Evolutionary conservation across 2,888 invertebrate genomes (phyloP).

Genomic region (Microplitis manilae): DNA sequence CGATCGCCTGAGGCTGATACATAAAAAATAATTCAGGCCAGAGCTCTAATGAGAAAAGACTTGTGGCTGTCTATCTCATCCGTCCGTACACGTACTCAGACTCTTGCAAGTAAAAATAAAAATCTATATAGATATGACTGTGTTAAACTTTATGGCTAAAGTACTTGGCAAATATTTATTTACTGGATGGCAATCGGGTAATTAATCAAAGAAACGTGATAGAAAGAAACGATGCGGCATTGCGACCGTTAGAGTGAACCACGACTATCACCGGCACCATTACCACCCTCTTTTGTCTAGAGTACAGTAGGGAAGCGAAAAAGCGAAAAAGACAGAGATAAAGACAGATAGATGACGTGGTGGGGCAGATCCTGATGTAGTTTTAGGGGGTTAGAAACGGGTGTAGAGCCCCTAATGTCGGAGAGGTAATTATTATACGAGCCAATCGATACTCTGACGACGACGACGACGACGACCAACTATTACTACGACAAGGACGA

Average conservation of each 20-base stretch:
- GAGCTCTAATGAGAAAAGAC: neutral
- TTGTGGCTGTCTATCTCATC: too few species aligned
- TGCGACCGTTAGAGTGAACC: constrained; percentile 54
- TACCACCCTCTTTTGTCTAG: constrained; percentile 37
- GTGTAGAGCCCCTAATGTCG: constrained; percentile 64
- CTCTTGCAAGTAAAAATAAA: neutral
- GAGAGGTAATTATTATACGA: constrained; percentile 69
- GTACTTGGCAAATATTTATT: constrained; percentile 55
- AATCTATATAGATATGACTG: constrained; percentile 9
- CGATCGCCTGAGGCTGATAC: constrained; percentile 30
- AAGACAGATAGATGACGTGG: constrained; percentile 28
- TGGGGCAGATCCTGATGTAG: constrained; percentile 36
- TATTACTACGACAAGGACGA: too few species aligned
- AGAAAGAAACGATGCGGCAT: constrained; percentile 48
- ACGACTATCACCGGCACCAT: constrained; percentile 26
- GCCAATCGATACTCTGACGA: constrained; percentile 63
- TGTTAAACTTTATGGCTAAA: constrained; percentile 17
- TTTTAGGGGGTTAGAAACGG: constrained; percentile 40
- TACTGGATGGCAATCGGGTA: constrained; percentile 40
- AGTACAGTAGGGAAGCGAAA: constrained; percentile 35
- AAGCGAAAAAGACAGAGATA: constrained; percentile 30
- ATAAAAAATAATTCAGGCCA: neutral
- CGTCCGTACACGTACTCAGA: neutral
- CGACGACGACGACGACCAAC: constrained; percentile 44
- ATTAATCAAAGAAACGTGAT: constrained; percentile 41